phyloP scores from a whole-genome alignment of 2,888 invertebrate genomes.

The Eledona agricola region DNA sequence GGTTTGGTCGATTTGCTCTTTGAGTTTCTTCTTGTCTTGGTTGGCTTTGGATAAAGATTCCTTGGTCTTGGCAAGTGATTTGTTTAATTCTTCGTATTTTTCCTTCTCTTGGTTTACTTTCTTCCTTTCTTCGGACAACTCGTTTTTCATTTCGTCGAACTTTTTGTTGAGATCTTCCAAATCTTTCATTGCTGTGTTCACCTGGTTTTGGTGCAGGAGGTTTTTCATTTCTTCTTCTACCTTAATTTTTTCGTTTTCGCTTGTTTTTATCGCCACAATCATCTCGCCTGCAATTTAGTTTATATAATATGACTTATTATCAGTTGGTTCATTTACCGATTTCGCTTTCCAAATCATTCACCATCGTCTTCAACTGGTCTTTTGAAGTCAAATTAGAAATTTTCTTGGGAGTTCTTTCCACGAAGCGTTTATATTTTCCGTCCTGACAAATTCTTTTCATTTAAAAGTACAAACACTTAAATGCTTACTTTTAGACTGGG shows the following conservation, averaged over 20 bases:
- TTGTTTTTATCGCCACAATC: constrained; percentile 69
- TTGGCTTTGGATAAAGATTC: constrained; percentile 66
- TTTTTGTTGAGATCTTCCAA: constrained; percentile 67
- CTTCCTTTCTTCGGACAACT: constrained; percentile 66
- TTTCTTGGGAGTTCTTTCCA: constrained; percentile 77
- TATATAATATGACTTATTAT: constrained; percentile 8
- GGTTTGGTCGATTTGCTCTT: constrained; percentile 64
- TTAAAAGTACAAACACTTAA: constrained; percentile 8
- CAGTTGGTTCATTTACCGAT: constrained; percentile 67
- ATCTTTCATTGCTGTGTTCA: constrained; percentile 54
- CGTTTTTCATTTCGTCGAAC: constrained; percentile 64
- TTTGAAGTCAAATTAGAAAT: constrained; percentile 77
- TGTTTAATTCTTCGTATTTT: constrained; percentile 66
- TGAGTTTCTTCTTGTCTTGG: constrained; percentile 68
- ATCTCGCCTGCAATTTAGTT: constrained; percentile 69
- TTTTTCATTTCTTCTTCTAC: constrained; percentile 62
- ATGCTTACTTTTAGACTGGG: constrained; percentile 31
- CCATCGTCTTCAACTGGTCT: constrained; percentile 81
- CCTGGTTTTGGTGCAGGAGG: constrained; percentile 50
- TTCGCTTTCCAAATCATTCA: constrained; percentile 88
- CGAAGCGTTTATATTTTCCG: constrained; percentile 73
- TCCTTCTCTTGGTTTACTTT: constrained; percentile 64
- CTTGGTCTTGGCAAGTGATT: constrained; percentile 61
- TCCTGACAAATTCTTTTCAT: constrained; percentile 61
- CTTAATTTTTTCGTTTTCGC: constrained; percentile 64